Evolutionary conservation across 2,797 vertebrate genomes (phyloP), one percentile per base, ranked within the genome.

Genomic region (Anguilla anguilla): DNA sequence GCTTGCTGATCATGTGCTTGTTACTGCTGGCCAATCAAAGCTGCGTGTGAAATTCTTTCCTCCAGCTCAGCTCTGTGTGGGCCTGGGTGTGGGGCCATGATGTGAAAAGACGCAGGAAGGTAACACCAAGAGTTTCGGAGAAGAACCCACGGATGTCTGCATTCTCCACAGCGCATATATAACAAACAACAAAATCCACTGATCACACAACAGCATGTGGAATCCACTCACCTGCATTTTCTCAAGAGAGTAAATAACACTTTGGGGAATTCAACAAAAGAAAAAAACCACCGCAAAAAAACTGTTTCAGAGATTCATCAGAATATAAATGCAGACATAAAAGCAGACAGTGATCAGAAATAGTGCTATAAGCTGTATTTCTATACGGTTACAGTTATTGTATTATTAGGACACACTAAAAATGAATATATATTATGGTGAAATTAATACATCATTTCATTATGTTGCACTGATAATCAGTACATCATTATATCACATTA

Each of bases 401-500:
- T 25, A 19, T 51, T 25, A 25, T 46, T 46, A 81, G 43, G 39
- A 81, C 28, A 49, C 46, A 0, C 77, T 25, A 51, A 13, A 46
- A 81, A 49, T 46, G 46, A 43, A 67, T 6, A 59, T 72, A 43
- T 7, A n/a, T 15, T 10, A 4, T 9, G 2, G 77, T 19, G 22
- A 22, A 81, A 81, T 46, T 46, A 81, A 81, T 81, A 49, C 77
- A 81, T 81, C 43, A 49, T 49, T 49, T 81, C 22, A 49, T 81
- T 49, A n/a, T 17, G 19, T 77, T 35, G 9, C 77, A 81, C 39
- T 46, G 77, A 81, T 81, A 49, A 81, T 46, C 43, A 49, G 46
- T 25, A 39, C 72, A 81, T 81, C 77, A 81, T 81, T 81, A 49
- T 25, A 46, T 79, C 6, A 79, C 39, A 81, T 81, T 81, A 81